These are phyloP conservation scores for Cephus cinctus DNA, from an alignment of 1,140 invertebrate genomes.

Conservation along the genomic window DNA sequence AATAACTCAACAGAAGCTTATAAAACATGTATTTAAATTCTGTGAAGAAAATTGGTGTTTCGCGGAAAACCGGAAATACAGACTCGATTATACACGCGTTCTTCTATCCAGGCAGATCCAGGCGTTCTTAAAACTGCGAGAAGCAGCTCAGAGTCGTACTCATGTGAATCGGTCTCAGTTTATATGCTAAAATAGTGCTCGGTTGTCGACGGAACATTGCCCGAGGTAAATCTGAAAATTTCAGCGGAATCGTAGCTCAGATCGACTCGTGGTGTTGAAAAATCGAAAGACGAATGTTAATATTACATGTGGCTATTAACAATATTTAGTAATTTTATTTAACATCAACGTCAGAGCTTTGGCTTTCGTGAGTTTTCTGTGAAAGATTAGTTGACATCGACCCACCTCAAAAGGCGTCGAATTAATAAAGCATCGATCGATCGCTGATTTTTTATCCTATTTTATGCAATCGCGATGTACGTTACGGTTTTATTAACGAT, in stretches of 20 bases:
- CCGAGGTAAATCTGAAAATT: conserved; percentile 44
- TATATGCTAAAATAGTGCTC: conserved; percentile 24
- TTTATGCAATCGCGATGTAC: no score
- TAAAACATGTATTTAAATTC: no score
- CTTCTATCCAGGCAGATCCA: no score
- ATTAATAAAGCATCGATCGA: background rate
- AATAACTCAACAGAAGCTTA: no score
- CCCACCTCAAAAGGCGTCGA: background rate
- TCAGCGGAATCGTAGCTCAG: conserved; percentile 27
- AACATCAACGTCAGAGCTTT: background rate
- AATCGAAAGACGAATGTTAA: conserved; percentile 3
- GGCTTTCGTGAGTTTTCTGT: background rate
- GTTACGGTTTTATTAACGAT: no score
- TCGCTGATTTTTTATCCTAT: background rate
- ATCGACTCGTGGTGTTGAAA: conserved; percentile 5
- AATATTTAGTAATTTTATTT: background rate
- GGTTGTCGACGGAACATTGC: conserved; percentile 15
- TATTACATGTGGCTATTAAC: background rate
- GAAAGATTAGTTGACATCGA: background rate
- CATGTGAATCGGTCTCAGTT: conserved; percentile 25
- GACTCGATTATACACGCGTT: no score
- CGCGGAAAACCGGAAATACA: no score
- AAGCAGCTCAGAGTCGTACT: no score
- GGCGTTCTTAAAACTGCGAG: no score
- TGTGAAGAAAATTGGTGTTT: no score